Evolutionary conservation across 2,888 invertebrate genomes (phyloP), one percentile per base, ranked within the genome.

Genomic region (Campoletis raptor): DNA sequence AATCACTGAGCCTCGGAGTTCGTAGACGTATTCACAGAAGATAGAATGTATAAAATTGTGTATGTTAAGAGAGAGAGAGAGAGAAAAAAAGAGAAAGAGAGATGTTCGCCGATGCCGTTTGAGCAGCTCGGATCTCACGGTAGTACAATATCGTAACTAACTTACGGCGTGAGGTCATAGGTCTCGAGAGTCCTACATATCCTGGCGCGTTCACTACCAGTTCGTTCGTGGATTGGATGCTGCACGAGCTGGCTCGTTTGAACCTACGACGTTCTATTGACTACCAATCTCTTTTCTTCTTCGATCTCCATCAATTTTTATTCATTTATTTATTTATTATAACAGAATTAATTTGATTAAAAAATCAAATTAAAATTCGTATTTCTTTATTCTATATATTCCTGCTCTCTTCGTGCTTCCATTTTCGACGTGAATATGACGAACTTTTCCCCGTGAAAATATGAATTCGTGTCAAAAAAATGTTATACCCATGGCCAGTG

Each of bases 71-170:
- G 24, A 40, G 54, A 57, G 48, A 40, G 67, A 54, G 67, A 54
- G 69, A 42, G 30, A 57, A 42, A 57, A 42, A 64, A n/a, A 79
- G 81, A 73, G 73, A 78, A 64, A 69, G 77, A 66, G 40, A 57
- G 69, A 79, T 79, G 30, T 70, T 79, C 78, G 84, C 70, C 70
- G 81, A 86, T 76, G 82, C 81, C 82, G 79, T 79, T 72, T 78
- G 37, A 79, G 48, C 57, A 77, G 86, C 81, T 86, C 80, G 82
- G 86, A 79, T 89, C 89, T 89, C 89, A 89, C 89, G 89, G 89
- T 89, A 89, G 89, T 89, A 89, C 88, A 88, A 89, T 89, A 89
- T 89, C 88, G 89, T 89, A 89, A 89, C 88, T 89, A 88, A 89
- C 89, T 87, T 89, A 89, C 88, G 88, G 88, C 72, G 88, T 21